Evolutionary conservation across 2,888 invertebrate species (phyloP).

Genomic region (Tipula helvola): DNA sequence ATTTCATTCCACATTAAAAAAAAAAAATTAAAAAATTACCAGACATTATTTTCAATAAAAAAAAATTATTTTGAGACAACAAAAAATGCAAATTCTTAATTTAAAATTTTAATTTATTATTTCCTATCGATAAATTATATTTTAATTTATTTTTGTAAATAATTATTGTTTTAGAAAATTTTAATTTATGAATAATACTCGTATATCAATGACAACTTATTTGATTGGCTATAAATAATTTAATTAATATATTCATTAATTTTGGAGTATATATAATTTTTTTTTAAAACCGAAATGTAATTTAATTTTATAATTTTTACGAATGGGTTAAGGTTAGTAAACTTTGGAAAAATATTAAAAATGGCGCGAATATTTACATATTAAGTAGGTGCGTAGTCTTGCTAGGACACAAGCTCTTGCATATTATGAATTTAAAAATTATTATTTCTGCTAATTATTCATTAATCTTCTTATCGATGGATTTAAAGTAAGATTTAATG

Average conservation of each 20-base stretch:
- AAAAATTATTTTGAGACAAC: background rate
- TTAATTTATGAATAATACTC: background rate
- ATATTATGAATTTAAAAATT: too few relatives aligned
- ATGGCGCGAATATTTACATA: background rate
- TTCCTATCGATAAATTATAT: slow-evolving; percentile 4
- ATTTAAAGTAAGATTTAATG: too few relatives aligned
- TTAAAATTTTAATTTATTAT: slow-evolving; percentile 4
- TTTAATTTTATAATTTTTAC: background rate
- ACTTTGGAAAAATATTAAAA: background rate
- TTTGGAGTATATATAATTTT: background rate
- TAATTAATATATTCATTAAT: background rate
- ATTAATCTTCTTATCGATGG: too few relatives aligned
- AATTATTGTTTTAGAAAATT: background rate
- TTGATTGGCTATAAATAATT: background rate
- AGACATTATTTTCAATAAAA: background rate
- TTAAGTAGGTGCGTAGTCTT: background rate
- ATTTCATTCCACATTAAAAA: background rate
- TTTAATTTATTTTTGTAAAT: background rate
- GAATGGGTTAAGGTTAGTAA: background rate
- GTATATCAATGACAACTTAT: background rate
- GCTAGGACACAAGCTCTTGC: background rate
- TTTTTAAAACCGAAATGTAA: background rate
- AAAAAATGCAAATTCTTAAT: background rate
- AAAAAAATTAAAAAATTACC: background rate
- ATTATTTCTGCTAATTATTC: too few relatives aligned